Percentiles rank a stretch among this genome's conserved stretches.
These are phyloP conservation scores for Punctoribates punctum DNA, from an alignment of 2,888 invertebrate species.

Conservation along the genomic window DNA sequence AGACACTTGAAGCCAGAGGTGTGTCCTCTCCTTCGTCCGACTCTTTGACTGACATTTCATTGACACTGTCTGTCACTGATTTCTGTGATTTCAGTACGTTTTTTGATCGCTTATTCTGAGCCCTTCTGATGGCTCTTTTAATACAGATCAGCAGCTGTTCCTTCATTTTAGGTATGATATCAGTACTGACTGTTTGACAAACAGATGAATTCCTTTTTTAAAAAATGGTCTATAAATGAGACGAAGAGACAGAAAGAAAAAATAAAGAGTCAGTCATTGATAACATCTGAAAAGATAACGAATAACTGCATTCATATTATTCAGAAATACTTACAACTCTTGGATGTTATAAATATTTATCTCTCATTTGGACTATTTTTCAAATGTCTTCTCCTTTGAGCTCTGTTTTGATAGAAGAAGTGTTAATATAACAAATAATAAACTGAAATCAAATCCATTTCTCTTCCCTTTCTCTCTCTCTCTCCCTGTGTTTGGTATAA, in stretches of 20 bases:
- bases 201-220: neutral
- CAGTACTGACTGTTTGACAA: neutral
- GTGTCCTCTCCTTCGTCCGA: neutral
- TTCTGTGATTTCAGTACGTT: neutral
- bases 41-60: neutral
- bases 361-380: neutral
- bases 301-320: conserved; percentile 17
- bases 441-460: neutral
- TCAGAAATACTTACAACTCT: neutral
- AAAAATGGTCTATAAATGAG: neutral
- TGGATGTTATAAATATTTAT: conserved; percentile 5
- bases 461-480: no score
- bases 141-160: conserved; percentile 22
- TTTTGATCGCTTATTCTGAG: neutral
- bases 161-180: conserved; percentile 5
- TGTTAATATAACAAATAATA: conserved; percentile 17
- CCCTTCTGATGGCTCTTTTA: neutral
- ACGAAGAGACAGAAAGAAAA: neutral
- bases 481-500: neutral
- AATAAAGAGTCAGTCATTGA: neutral
- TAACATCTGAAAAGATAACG: neutral
- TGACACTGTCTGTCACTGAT: conserved; percentile 13
- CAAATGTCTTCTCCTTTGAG: neutral
- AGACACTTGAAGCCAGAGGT: neutral
- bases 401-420: neutral